These are phyloP conservation scores for Chelon auratus DNA, from an alignment of 2,797 vertebrate genomes.

Conservation along the genomic window DNA sequence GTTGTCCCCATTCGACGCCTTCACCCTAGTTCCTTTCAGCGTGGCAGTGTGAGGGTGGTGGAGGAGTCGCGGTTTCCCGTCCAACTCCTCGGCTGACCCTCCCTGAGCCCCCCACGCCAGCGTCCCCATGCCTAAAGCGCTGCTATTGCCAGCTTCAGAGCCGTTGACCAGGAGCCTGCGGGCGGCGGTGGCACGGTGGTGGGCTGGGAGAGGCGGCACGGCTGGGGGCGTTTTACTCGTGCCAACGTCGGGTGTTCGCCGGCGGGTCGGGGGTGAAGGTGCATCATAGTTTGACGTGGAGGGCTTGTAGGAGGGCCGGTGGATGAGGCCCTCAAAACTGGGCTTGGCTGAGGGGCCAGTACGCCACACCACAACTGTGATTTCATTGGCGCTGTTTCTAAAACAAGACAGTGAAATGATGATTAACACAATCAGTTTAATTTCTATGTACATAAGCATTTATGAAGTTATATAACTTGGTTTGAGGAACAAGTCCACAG, in stretches of 20 bases:
- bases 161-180: constrained; percentile 88
- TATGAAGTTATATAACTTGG: no score
- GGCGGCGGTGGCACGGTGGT: constrained; percentile 85
- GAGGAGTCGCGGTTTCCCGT: constrained; percentile 70
- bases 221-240: constrained; percentile 82
- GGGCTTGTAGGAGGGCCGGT: constrained; percentile 90
- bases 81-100: constrained; percentile 83
- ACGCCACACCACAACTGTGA: constrained; percentile 94
- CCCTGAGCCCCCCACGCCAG: constrained; percentile 75
- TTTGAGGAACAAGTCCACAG: no score
- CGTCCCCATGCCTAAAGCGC: constrained; percentile 67
- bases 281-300: constrained; percentile 82
- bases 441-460: no score
- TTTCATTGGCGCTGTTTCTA: constrained; percentile 92
- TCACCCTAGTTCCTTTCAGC: constrained; percentile 86
- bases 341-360: constrained; percentile 89
- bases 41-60: constrained; percentile 81
- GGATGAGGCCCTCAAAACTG: constrained; percentile 87
- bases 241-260: constrained; percentile 73
- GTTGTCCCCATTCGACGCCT: constrained; percentile 89
- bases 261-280: constrained; percentile 85
- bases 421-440: background rate
- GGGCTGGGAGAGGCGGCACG: constrained; percentile 81
- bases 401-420: constrained; percentile 4
- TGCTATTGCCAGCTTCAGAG: constrained; percentile 65